These are phyloP conservation scores for Taxidea taxus DNA, from an alignment of 2,113 vertebrate genomes.

Conservation along the genomic window DNA sequence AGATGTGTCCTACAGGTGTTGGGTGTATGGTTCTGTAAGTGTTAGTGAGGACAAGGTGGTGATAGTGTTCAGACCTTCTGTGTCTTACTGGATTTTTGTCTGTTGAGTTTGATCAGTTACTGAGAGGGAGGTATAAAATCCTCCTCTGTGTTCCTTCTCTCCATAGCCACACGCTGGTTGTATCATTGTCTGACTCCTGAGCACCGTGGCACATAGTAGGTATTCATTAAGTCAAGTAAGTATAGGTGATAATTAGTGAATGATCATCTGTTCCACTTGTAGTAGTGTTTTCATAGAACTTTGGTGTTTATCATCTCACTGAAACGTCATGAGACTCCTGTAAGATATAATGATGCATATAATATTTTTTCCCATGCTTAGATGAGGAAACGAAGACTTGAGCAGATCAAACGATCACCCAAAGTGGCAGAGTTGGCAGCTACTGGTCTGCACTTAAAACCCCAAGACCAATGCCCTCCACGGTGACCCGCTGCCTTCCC, in stretches of 20 bases:
- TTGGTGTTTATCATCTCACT: background rate
- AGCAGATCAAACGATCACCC: background rate
- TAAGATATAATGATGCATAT: background rate
- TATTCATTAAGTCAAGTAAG: background rate
- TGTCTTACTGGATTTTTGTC: background rate
- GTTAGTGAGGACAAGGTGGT: rapidly evolving
- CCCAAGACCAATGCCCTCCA: rapidly evolving
- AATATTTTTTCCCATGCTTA: background rate
- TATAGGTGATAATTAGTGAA: too few species aligned
- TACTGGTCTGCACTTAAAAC: too few species aligned
- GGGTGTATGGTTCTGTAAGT: rapidly evolving
- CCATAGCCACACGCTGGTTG: background rate
- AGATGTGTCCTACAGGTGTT: rapidly evolving
- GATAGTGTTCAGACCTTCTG: rapidly evolving
- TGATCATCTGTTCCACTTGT: background rate
- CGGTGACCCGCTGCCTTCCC: rapidly evolving
- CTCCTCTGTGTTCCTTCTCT: too few species aligned
- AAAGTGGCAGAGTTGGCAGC: background rate
- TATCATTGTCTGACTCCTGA: background rate
- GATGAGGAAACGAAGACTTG: background rate
- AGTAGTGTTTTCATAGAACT: background rate
- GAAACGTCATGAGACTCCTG: rapidly evolving
- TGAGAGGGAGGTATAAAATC: background rate
- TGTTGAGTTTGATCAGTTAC: background rate
- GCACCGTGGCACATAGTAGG: background rate